These are phyloP conservation scores for Andrena camellia DNA, from an alignment of 2,888 invertebrate genomes.

Conservation along the genomic window DNA sequence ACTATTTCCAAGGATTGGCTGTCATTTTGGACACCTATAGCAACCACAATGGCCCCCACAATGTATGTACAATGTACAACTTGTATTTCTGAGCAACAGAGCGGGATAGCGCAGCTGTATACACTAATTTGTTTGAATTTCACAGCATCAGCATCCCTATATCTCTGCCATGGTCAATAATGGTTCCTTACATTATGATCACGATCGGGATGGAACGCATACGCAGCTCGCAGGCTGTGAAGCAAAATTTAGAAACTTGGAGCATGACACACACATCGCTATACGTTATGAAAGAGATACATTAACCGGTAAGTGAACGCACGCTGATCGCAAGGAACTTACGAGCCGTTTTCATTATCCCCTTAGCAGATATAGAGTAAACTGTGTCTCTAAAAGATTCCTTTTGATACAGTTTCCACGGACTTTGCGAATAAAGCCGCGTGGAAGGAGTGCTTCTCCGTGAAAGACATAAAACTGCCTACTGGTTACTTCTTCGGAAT, in stretches of 20 bases:
- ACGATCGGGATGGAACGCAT: slow-evolving; percentile 99
- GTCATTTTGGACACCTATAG: slow-evolving; percentile 99
- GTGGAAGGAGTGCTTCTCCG: slow-evolving; percentile 97
- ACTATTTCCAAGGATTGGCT: slow-evolving; percentile 95
- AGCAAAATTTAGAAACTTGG: slow-evolving; percentile 96
- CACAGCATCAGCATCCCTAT: slow-evolving; percentile 98
- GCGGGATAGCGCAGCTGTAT: neutral
- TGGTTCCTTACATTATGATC: slow-evolving; percentile 97
- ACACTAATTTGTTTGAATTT: neutral
- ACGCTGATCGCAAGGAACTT: too few relatives aligned
- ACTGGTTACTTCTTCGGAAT: slow-evolving; percentile 98
- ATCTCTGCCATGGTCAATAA: slow-evolving; percentile 99
- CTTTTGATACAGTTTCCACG: slow-evolving; percentile 90
- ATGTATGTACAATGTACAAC: slow-evolving; percentile 89
- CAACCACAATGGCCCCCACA: slow-evolving; percentile 99
- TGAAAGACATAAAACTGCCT: slow-evolving; percentile 95
- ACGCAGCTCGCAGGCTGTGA: slow-evolving; percentile 99
- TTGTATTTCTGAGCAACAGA: neutral
- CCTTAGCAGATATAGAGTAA: neutral
- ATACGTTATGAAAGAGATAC: slow-evolving; percentile 96
- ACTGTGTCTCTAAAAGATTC: slow-evolving; percentile 14
- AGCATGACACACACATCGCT: slow-evolving; percentile 95
- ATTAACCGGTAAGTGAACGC: slow-evolving; percentile 89
- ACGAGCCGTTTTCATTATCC: too few relatives aligned
- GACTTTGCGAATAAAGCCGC: slow-evolving; percentile 96